Evolutionary conservation across 2,113 vertebrate species (phyloP).

Genomic region (Poecilia latipinna): DNA sequence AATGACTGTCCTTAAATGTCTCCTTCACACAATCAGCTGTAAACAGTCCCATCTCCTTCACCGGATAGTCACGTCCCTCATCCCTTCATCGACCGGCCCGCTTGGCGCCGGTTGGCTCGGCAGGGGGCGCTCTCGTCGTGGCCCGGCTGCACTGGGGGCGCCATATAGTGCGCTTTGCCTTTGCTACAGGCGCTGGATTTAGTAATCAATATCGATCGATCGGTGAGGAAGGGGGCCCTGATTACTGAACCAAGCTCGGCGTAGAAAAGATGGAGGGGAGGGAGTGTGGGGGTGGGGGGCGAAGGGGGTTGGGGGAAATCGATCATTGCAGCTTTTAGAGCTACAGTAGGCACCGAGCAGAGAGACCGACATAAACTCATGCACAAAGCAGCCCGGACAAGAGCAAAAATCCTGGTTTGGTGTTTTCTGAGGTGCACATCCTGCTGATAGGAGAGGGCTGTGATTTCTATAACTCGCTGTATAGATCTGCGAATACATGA

Average conservation of each 20-base stretch:
- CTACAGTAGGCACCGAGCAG: conserved; percentile 80
- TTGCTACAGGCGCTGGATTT: conserved; percentile 83
- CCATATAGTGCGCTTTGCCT: conserved; percentile 61
- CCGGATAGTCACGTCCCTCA: conserved; percentile 48
- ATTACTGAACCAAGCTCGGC: conserved; percentile 84
- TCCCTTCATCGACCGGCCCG: conserved; percentile 48
- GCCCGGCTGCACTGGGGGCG: conserved; percentile 62
- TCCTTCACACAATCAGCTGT: conserved; percentile 14
- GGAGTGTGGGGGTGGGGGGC: background rate
- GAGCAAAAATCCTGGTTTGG: conserved; percentile 54
- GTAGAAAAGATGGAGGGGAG: conserved; percentile 74
- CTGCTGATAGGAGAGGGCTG: conserved; percentile 40
- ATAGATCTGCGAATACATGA: conserved; percentile 34
- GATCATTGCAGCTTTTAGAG: conserved; percentile 85
- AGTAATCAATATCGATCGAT: conserved; percentile 85
- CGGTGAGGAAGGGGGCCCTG: conserved; percentile 84
- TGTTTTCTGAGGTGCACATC: conserved; percentile 54
- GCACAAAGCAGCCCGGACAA: conserved; percentile 69
- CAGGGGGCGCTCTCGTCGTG: conserved; percentile 79
- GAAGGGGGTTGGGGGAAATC: conserved; percentile 70
- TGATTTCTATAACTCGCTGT: conserved; percentile 40
- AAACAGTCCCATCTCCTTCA: conserved; percentile 23
- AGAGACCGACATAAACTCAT: conserved; percentile 67
- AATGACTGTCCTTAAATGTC: conserved; percentile 18
- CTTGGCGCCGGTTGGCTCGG: conserved; percentile 53